Evolutionary conservation across 1,140 invertebrate species (phyloP).

Genomic region (Diabrotica undecimpunctata): DNA sequence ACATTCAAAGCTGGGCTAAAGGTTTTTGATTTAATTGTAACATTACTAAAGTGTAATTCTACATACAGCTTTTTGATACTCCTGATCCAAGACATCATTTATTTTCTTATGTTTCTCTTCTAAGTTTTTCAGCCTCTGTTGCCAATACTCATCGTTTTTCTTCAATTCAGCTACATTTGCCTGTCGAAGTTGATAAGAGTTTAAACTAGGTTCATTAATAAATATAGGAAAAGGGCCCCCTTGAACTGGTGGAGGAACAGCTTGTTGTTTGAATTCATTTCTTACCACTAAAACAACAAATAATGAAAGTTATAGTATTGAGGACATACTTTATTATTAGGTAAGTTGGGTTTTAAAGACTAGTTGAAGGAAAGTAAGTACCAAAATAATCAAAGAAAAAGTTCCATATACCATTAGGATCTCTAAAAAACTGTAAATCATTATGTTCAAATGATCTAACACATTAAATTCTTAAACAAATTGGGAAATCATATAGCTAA

Average conservation of each 20-base stretch:
- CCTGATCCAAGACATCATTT: conserved; percentile 50
- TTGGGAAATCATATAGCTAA: too few relatives aligned
- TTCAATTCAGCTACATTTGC: conserved; percentile 40
- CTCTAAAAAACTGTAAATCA: too few relatives aligned
- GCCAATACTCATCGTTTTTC: conserved; percentile 54
- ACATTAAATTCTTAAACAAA: too few relatives aligned
- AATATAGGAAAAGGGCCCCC: conserved; percentile 29
- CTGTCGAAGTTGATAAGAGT: conserved; percentile 45
- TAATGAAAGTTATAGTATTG: conserved; percentile 4
- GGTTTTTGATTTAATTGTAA: too few relatives aligned
- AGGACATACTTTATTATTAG: neutral
- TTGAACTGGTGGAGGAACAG: neutral
- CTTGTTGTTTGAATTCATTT: conserved; percentile 12
- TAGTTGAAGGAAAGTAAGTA: too few relatives aligned
- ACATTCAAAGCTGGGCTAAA: conserved; percentile 5
- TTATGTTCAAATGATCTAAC: too few relatives aligned
- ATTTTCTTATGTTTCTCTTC: conserved; percentile 51
- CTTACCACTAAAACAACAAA: conserved; percentile 27
- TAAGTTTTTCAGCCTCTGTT: conserved; percentile 50
- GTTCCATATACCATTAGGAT: too few relatives aligned
- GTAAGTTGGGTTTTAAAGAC: too few relatives aligned
- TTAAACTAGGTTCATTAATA: conserved; percentile 43
- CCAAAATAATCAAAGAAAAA: too few relatives aligned
- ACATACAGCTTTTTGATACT: conserved; percentile 52
- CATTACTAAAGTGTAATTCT: neutral